phyloP scores from a whole-genome alignment of 2,888 invertebrate species.

The Diarsia rubi region DNA sequence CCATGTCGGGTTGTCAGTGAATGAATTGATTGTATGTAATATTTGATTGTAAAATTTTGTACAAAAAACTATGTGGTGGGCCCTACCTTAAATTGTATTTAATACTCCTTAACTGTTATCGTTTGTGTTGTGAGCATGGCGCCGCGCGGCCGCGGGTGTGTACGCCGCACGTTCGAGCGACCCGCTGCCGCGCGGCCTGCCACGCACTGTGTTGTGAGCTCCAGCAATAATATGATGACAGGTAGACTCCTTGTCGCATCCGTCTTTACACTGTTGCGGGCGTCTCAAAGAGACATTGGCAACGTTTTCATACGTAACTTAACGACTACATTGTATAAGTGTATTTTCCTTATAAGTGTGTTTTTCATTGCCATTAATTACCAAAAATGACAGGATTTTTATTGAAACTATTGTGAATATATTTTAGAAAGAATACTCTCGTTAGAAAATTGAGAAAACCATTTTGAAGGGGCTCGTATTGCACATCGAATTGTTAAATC shows the following conservation, averaged over 20 bases:
- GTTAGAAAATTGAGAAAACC: slow-evolving; percentile 84
- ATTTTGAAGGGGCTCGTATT: slow-evolving; percentile 83
- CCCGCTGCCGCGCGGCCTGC: slow-evolving; percentile 56
- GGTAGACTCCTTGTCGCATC: slow-evolving; percentile 76
- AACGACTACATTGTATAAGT: slow-evolving; percentile 82
- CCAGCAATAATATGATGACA: slow-evolving; percentile 84
- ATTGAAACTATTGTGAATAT: slow-evolving; percentile 89
- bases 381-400: slow-evolving; percentile 91
- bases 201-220: slow-evolving; percentile 79
- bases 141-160: slow-evolving; percentile 16
- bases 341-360: slow-evolving; percentile 80
- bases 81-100: slow-evolving; percentile 72
- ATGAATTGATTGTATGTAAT: slow-evolving; percentile 56
- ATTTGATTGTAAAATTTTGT: slow-evolving; percentile 75
- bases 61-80: slow-evolving; percentile 73
- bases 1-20: slow-evolving; percentile 46
- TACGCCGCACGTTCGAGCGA: slow-evolving; percentile 37
- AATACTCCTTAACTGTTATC: slow-evolving; percentile 72
- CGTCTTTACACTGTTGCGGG: slow-evolving; percentile 79
- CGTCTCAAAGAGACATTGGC: slow-evolving; percentile 83
- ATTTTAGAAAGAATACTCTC: slow-evolving; percentile 87
- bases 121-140: slow-evolving; percentile 67
- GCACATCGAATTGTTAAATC: slow-evolving; percentile 90
- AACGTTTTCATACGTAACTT: slow-evolving; percentile 87
- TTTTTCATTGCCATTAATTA: slow-evolving; percentile 90